Percentiles rank a stretch among this genome's conserved stretches.
Conservation (phyloP, 2,888 invertebrate species). For the Tenthredo scrophulariae region DNA sequence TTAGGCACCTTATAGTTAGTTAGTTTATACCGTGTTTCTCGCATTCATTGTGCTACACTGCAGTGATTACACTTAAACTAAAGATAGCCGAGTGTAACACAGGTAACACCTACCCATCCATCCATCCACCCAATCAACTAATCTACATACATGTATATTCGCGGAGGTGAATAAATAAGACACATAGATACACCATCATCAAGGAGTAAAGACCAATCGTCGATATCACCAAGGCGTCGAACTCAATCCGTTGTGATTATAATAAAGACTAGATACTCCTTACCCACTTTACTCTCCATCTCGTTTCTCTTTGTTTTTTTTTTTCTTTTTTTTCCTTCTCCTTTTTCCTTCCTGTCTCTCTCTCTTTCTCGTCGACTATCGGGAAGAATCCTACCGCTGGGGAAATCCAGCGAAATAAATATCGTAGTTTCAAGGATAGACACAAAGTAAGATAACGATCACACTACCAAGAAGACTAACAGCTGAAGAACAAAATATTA, state of each 20-base stretch:
- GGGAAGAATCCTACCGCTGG: not conserved
- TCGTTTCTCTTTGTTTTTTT: not conserved
- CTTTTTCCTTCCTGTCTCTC: not conserved
- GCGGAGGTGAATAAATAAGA: slow-evolving; percentile 2
- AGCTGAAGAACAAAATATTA: not conserved
- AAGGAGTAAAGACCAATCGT: not conserved
- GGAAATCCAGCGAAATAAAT: not conserved
- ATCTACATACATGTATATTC: not conserved
- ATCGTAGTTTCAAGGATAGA: not conserved
- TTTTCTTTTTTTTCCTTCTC: too few relatives aligned
- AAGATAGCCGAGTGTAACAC: not conserved
- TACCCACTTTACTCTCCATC: not conserved
- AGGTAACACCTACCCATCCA: not conserved
- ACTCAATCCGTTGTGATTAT: slow-evolving; percentile 17
- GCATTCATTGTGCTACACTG: not conserved
- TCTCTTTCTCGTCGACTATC: not conserved
- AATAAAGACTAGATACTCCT: slow-evolving; percentile 10
- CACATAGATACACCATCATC: not conserved
- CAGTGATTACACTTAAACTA: not conserved
- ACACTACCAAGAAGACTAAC: not conserved
- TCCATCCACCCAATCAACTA: not conserved
- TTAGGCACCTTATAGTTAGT: slow-evolving; percentile 9
- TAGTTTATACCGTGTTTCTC: not conserved
- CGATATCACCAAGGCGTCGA: slow-evolving; percentile 10
- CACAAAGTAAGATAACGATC: slow-evolving; percentile 22